Evolutionary conservation across 2,888 invertebrate genomes (phyloP), one percentile per base, ranked within the genome.

Genomic region (Pterostichus madidus): DNA sequence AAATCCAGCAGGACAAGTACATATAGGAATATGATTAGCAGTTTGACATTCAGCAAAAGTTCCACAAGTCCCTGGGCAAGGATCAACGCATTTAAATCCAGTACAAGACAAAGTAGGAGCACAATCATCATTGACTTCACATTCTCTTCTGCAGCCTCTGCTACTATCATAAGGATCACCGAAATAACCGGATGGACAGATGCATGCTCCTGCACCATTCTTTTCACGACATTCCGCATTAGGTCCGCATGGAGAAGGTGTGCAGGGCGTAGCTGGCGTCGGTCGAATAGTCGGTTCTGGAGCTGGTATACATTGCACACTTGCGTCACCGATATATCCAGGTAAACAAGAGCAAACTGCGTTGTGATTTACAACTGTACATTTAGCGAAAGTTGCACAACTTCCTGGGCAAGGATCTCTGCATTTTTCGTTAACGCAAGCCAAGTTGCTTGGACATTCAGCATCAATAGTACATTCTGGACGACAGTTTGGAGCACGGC

Each of bases 171-270:
- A 96, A 0, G 97, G 96, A 90, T 97, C 95, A 44, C 97, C 97
- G 86, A 95, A 94, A 86, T 93, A 95, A 31, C 95, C 96, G 80
- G 93, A 92, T 5, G 94, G 93, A 87, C 97, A 97, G 35, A 93
- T 93, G 87, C 97, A 97, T 49, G 97, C 96, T n/a, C 95, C 96
- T 0, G 96, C 96, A 10, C 95, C 95, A 86, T 96, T 96, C 85
- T 93, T 92, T 89, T 96, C 96, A 6, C 96, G 93, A 86, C 96
- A 97, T 89, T 96, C 95, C 2, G 96, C 95, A 86, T 96, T 95
- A 5, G 94, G 95, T 52, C 97, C 97, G 87, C 97, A 97, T 1
- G 96, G 96, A 82, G 96, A 95, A 75, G 96, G 96, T 80, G 92
- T 92, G 87, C 97, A 96, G 5, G 97, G 96, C 85, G 95, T 94